Base-by-base conservation (phyloP, 2,113 vertebrate species). In the Oreochromis tanganicae region DNA sequence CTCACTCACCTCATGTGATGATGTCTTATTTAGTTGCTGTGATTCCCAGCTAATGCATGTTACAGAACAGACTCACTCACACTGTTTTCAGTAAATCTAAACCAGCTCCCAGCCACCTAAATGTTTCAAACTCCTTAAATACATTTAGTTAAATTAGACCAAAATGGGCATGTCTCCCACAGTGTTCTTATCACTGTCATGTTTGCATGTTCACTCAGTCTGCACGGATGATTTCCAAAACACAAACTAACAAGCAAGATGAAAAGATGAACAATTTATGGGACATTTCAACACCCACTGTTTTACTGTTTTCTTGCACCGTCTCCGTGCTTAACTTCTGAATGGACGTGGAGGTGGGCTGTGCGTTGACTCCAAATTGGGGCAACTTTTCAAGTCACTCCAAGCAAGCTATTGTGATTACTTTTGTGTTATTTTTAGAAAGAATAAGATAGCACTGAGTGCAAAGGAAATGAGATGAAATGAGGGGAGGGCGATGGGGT, bases 381-480 rank as follows among this genome's bases (percentile, higher is more conserved):
- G 14, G 61, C 46, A 87, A 87, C 79, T 52, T 43, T 86, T 71
- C 24, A 71, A 88, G 85, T 94, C 48, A 93, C 85, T 90, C 71
- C n/a, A 83, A 57, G 52, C 82, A 88, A 93, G 92, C 86, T 88
- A 88, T 92, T 94, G 83, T 90, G 90, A 95, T 92, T 87, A 87
- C 55, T 85, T 86, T 89, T 8, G 50, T 91, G 93, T 94, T 96
- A 96, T 96, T 96, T 96, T 94, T 96, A 95, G 92, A 92, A 91
- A 88, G 83, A 89, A 84, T 81, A 80, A 87, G 79, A 93, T 17
- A 2, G 86, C 88, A 57, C 85, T 87, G 91, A 92, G 87, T 55
- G 88, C 56, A 79, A 61, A 91, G 95, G 95, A 95, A 95, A 94
- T 94, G 66, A 94, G 94, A 95, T 88, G 87, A 92, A 93, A 94